Base-by-base conservation (phyloP, 2,113 vertebrate species). In the Nicator chloris region DNA sequence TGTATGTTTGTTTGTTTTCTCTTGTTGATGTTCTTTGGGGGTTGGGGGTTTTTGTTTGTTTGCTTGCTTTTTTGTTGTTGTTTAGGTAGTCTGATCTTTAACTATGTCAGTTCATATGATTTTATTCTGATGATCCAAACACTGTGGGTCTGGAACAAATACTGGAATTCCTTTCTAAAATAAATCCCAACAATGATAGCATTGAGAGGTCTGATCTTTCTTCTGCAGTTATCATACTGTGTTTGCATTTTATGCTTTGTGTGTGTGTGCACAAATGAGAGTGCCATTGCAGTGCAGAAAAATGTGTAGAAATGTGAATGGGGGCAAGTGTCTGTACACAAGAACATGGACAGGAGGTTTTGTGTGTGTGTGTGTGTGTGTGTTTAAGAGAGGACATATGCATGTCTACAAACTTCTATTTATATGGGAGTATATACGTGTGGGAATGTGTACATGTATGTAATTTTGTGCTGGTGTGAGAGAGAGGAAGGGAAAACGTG, bases 401-500 rank as follows among this genome's bases (percentile, higher is more conserved):
- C 33, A 31, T 64, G 40, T 82, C 78, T 61, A 61, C 65, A 78
- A 33, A 47, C 15, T 47, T n/a, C 15, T 60, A 39, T 72, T 84
- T 69, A 6, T 49, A 75, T 59, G 84, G 57, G 91, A 89, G 70
- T 87, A 27, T 69, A 6, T 50, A 61, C 1, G 3, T 83, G 86
- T 64, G 69, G 65, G 84, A 84, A 86, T 68, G 53, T 75, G 64
- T 90, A 89, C 88, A 92, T 9, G 64, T 85, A 82, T 95, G 86
- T 76, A 86, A 91, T 89, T 92, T 90, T 94, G 87, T 92, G 91
- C 70, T 71, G 72, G 82, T 77, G 93, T 80, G 77, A 94, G 93
- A 93, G 93, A 93, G 85, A 83, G 92, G 85, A 93, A 95, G 63
- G 79, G 49, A 95, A 86, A 88, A 92, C 50, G 23, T 60, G 75